phyloP scores from a whole-genome alignment of 2,888 invertebrate genomes.

The Agrenia bidenticulata region DNA sequence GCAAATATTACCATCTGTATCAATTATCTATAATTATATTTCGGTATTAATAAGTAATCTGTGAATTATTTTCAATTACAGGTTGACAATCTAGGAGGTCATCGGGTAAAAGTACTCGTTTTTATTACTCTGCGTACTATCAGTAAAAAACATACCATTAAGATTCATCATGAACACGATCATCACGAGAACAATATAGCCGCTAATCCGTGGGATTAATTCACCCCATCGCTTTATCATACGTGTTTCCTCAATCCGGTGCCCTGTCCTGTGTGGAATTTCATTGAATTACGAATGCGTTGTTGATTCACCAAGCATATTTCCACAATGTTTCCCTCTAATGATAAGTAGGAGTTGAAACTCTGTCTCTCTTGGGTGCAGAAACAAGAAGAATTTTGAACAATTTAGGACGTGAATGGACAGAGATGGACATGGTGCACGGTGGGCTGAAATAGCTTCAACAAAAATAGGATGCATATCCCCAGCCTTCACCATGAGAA shows the following conservation, averaged over 20 bases:
- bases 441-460: neutral
- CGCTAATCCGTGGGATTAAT: constrained; percentile 2
- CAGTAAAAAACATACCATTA: neutral
- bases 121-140: neutral
- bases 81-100: constrained; percentile 49
- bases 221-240: constrained; percentile 1
- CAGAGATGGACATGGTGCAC: neutral
- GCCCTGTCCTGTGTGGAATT: neutral
- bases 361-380: neutral
- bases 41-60: no score
- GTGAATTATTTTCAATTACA: constrained; percentile 7
- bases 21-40: neutral
- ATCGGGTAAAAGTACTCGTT: constrained; percentile 45
- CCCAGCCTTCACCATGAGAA: neutral
- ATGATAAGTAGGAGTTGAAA: no score
- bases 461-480: neutral
- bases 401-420: neutral
- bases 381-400: constrained; percentile 7
- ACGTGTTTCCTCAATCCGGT: neutral
- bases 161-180: constrained; percentile 7
- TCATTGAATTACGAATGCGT: no score
- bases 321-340: no score
- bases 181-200: neutral
- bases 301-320: no score
- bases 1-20: neutral